Percentiles rank a stretch among this genome's conserved stretches.
Evolutionary conservation across 2,797 vertebrate genomes (phyloP).

Genomic region (Cossypha polioptera): DNA sequence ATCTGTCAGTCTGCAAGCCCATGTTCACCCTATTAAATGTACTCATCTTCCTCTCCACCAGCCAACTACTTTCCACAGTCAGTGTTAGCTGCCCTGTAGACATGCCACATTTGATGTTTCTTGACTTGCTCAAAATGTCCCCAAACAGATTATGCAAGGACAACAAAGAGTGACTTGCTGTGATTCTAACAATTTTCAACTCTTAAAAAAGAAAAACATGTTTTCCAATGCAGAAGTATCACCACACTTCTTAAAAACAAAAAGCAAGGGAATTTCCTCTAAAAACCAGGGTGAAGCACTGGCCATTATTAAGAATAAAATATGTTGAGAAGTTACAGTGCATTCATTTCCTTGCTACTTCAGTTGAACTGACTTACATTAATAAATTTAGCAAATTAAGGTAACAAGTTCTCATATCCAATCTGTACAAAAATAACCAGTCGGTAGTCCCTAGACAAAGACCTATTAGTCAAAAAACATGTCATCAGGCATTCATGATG

Average conservation of each 20-base stretch:
- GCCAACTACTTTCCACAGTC: not conserved
- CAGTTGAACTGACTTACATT: not conserved
- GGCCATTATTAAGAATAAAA: not conserved
- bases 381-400: not conserved
- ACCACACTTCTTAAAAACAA: not conserved
- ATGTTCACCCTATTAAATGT: not conserved
- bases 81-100: not conserved
- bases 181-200: not conserved
- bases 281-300: not conserved
- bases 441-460: not conserved
- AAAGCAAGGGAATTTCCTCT: not conserved
- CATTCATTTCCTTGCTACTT: not conserved
- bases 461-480: not conserved
- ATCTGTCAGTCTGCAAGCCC: not conserved
- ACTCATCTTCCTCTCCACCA: not conserved
- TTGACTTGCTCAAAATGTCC: not conserved
- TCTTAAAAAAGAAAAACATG: not conserved
- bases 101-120: not conserved
- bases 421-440: not conserved
- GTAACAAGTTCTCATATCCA: not conserved
- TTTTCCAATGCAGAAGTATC: not conserved
- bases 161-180: not conserved
- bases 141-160: not conserved
- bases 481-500: not conserved
- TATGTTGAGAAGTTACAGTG: not conserved